phyloP scores from a whole-genome alignment of 1,140 invertebrate genomes.

The Planococcus citri region DNA sequence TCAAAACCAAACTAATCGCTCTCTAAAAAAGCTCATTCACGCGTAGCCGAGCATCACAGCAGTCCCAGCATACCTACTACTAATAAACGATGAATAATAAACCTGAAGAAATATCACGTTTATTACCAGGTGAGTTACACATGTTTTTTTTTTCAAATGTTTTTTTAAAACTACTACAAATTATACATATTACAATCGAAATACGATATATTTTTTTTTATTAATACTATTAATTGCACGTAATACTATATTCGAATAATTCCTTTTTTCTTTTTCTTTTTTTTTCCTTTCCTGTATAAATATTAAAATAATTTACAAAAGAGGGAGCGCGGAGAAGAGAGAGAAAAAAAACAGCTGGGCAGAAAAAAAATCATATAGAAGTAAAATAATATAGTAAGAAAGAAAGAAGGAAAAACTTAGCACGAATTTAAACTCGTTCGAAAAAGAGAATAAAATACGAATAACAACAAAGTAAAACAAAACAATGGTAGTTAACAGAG shows the following conservation, averaged over 20 bases:
- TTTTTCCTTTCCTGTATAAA: background rate
- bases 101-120: constrained; percentile 18
- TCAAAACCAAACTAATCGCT: too few species aligned
- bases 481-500: constrained; percentile 19
- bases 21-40: too few species aligned
- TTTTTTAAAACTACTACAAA: background rate
- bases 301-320: constrained; percentile 16
- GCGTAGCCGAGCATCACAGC: too few species aligned
- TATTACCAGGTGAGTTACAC: constrained; percentile 18
- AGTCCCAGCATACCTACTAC: background rate
- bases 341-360: too few species aligned
- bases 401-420: too few species aligned
- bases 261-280: too few species aligned
- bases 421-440: too few species aligned
- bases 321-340: too few species aligned
- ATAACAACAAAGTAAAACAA: constrained; percentile 20
- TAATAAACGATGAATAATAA: background rate
- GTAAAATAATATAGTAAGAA: too few species aligned
- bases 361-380: too few species aligned
- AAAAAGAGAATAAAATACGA: too few species aligned
- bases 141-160: constrained; percentile 11
- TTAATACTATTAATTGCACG: constrained; percentile 19
- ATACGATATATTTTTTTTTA: background rate
- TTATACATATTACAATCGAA: constrained; percentile 10
- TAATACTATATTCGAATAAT: constrained; percentile 7